phyloP scores from a whole-genome alignment of 1,140 invertebrate genomes.

The Philotrypesis tridentata region DNA sequence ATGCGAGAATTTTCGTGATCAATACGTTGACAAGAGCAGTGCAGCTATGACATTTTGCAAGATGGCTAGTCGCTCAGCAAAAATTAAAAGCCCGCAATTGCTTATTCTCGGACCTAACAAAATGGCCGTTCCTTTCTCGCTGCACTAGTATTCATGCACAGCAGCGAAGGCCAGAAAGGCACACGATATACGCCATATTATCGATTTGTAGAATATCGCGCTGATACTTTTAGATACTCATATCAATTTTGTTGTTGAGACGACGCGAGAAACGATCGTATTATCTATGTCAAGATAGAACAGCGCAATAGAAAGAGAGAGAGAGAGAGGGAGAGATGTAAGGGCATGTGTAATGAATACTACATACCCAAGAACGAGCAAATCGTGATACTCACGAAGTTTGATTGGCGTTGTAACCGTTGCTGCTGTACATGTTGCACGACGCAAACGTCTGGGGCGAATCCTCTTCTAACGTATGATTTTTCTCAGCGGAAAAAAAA shows the following conservation, averaged over 20 bases:
- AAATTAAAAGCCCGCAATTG: background rate
- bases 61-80: too few relatives aligned
- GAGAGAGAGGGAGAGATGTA: background rate
- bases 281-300: too few relatives aligned
- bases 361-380: background rate
- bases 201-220: constrained; percentile 5
- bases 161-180: constrained; percentile 11
- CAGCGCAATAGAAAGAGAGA: background rate
- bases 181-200: constrained; percentile 36
- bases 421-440: constrained; percentile 66
- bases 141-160: background rate
- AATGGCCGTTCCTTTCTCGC: constrained; percentile 4
- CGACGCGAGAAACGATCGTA: background rate
- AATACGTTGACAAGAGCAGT: too few relatives aligned
- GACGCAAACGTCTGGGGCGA: constrained; percentile 28
- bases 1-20: too few relatives aligned
- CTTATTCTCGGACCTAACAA: background rate
- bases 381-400: constrained; percentile 62
- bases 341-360: background rate
- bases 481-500: constrained; percentile 21
- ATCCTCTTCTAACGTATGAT: constrained; percentile 15
- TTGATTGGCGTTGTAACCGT: constrained; percentile 67
- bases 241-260: background rate
- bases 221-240: background rate
- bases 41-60: too few relatives aligned